Conservation (phyloP, 2,888 invertebrate genomes). For the Notocelia uddmanniana region DNA sequence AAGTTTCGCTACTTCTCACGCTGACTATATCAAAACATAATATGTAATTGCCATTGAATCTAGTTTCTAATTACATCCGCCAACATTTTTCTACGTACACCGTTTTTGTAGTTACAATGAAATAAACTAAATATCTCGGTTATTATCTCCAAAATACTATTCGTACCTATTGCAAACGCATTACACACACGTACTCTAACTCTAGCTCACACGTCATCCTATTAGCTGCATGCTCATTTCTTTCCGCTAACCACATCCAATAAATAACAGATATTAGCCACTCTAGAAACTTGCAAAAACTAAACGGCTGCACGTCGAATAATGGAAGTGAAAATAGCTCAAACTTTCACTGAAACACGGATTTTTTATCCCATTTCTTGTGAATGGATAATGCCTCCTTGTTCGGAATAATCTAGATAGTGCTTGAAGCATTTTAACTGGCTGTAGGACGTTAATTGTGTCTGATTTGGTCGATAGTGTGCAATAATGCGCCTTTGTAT, state of each 20-base stretch:
- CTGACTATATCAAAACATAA: too few species aligned
- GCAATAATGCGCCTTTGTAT: conserved; percentile 31
- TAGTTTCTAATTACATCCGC: too few species aligned
- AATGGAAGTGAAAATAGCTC: conserved; percentile 38
- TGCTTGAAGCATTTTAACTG: conserved; percentile 24
- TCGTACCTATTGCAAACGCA: neutral
- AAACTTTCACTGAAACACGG: conserved; percentile 40
- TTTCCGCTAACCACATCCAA: conserved; percentile 22
- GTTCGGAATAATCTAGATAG: conserved; percentile 42
- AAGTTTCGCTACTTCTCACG: too few species aligned
- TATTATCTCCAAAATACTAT: neutral
- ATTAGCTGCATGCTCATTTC: conserved; percentile 16
- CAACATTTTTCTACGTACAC: too few species aligned
- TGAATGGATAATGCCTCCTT: conserved; percentile 42
- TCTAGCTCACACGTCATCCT: neutral
- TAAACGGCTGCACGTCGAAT: conserved; percentile 24
- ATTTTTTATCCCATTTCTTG: conserved; percentile 35
- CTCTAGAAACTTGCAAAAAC: conserved; percentile 31
- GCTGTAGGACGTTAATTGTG: conserved; percentile 35
- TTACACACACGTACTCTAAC: neutral
- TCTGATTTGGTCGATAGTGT: conserved; percentile 29
- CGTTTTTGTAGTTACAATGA: neutral
- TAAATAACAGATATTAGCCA: conserved; percentile 33
- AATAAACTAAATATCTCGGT: neutral
- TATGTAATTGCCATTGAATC: too few species aligned